phyloP scores from a whole-genome alignment of 2,113 vertebrate species.

The Cervus canadensis region DNA sequence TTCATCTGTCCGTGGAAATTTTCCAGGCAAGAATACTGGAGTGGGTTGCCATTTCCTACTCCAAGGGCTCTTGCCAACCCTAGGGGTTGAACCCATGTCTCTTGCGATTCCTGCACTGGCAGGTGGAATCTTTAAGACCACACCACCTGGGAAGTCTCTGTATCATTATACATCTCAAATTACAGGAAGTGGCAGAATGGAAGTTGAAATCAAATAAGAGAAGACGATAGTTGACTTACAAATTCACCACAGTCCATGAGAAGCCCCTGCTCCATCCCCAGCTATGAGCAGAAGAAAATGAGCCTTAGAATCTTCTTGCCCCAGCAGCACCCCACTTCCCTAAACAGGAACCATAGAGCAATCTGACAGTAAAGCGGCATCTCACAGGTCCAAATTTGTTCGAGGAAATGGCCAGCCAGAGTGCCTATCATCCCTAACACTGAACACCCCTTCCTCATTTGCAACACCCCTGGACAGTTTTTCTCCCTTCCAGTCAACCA shows the following conservation, averaged over 20 bases:
- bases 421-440: not conserved
- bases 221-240: not conserved
- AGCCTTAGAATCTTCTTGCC: not conserved
- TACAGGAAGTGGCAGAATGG: not conserved
- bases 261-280: not conserved
- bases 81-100: not conserved
- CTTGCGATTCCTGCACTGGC: accelerated
- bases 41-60: not conserved
- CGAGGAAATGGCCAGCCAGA: not conserved
- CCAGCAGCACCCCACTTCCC: accelerated
- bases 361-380: too few relatives aligned
- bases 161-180: conserved; percentile 23
- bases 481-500: not conserved
- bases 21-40: not conserved
- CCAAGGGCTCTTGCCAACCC: not conserved
- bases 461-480: not conserved
- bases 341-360: not conserved
- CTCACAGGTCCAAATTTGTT: not conserved
- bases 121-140: not conserved
- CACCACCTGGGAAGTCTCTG: not conserved
- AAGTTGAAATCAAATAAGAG: conserved; percentile 23
- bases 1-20: not conserved
- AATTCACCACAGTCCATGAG: conserved; percentile 19
- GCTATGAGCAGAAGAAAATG: not conserved
- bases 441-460: not conserved